These are phyloP conservation scores for Dicranocentrus wangi DNA, from an alignment of 2,888 invertebrate species.

Conservation along the genomic window DNA sequence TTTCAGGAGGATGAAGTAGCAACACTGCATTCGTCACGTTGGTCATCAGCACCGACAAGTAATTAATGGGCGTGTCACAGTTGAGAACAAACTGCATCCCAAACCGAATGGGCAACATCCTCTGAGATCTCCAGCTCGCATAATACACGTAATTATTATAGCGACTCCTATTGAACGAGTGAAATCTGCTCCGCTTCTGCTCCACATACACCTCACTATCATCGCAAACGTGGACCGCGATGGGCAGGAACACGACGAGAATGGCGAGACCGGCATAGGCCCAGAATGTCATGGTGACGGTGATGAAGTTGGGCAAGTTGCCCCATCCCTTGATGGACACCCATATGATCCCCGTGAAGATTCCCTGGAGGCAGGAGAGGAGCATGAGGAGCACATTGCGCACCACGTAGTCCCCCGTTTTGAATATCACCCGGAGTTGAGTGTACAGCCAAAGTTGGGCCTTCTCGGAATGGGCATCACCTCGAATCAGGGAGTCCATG, in stretches of 20 bases:
- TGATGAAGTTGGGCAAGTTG: slow-evolving; percentile 2
- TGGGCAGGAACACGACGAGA: not conserved
- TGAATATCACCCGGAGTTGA: slow-evolving; percentile 21
- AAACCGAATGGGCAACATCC: not conserved
- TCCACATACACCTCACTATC: slow-evolving; percentile 15
- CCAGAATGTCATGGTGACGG: not conserved
- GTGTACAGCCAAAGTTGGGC: not conserved
- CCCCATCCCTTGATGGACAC: slow-evolving; percentile 11
- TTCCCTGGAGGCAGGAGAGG: not conserved
- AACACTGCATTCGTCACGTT: too few relatives aligned
- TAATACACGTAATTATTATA: not conserved
- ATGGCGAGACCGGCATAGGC: not conserved
- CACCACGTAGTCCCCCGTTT: slow-evolving; percentile 1
- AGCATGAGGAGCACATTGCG: not conserved
- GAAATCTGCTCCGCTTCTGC: not conserved
- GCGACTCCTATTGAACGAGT: not conserved
- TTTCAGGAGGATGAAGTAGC: too few relatives aligned
- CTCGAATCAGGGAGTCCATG: not conserved
- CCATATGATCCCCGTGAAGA: not conserved
- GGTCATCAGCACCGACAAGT: too few relatives aligned
- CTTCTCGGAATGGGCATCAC: not conserved
- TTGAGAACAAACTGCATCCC: not conserved
- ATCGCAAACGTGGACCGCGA: not conserved
- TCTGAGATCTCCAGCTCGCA: not conserved
- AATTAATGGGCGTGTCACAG: too few relatives aligned